Percentiles rank a stretch among this genome's conserved stretches.
Conservation (phyloP, 2,888 invertebrate genomes). For the Platypus cylindrus region DNA sequence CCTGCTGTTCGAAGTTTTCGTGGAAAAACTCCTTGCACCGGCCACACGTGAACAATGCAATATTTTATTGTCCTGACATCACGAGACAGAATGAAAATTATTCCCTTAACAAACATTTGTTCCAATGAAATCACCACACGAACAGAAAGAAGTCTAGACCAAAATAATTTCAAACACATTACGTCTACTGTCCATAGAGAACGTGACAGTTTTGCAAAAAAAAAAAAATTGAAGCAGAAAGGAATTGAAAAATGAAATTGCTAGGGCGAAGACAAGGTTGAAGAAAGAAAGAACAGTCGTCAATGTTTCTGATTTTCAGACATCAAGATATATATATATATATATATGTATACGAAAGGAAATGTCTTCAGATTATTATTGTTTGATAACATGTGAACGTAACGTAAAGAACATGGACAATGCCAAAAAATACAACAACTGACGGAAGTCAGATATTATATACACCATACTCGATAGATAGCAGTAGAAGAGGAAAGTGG, state of each 20-base stretch:
- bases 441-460: conserved; percentile 5
- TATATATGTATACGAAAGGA: no score
- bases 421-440: conserved; percentile 3
- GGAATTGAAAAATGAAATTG: no score
- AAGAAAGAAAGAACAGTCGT: not conserved
- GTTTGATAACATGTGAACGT: conserved; percentile 7
- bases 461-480: no score
- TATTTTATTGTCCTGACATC: no score
- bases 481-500: no score
- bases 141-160: conserved; percentile 5
- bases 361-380: conserved; percentile 6
- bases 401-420: conserved; percentile 4
- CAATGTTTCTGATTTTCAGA: not conserved
- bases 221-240: not conserved
- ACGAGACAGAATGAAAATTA: no score
- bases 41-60: no score
- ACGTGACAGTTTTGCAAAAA: conserved; percentile 5
- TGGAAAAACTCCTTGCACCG: no score
- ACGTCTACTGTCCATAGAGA: not conserved
- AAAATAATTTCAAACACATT: conserved; percentile 6
- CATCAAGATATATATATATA: conserved; percentile 4
- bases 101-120: no score
- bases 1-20: no score
- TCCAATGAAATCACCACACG: not conserved
- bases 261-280: no score